These are phyloP conservation scores for Hesperia comma DNA, from an alignment of 2,888 invertebrate genomes.

Conservation along the genomic window DNA sequence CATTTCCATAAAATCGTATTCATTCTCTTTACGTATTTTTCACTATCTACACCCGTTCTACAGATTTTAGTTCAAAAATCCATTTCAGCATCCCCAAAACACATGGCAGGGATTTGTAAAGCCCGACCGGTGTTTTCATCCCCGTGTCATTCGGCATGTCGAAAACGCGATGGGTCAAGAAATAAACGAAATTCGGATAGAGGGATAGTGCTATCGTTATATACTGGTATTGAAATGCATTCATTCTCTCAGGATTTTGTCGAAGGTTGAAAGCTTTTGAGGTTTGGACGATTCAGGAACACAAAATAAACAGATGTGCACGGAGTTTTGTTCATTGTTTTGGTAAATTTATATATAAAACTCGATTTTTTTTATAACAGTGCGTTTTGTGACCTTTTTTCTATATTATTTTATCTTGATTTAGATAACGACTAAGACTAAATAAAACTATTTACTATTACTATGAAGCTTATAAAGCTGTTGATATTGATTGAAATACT, in stretches of 20 bases:
- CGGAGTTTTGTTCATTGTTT: too few species aligned
- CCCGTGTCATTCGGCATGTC: conserved; percentile 28
- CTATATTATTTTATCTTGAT: too few species aligned
- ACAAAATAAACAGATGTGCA: not conserved
- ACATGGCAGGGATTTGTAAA: conserved; percentile 24
- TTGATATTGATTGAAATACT: too few species aligned
- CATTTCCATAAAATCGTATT: not conserved
- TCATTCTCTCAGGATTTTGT: conserved; percentile 8
- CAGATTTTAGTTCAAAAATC: conserved; percentile 18
- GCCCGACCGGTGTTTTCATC: conserved; percentile 20
- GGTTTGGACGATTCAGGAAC: not conserved
- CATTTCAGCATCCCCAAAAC: conserved; percentile 18
- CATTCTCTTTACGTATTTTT: not conserved
- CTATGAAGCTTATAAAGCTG: too few species aligned
- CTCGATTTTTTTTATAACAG: too few species aligned
- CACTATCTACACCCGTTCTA: not conserved
- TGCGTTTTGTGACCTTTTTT: too few species aligned
- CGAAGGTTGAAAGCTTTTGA: conserved; percentile 3
- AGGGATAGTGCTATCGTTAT: conserved; percentile 14
- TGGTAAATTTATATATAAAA: too few species aligned
- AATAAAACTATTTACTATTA: too few species aligned
- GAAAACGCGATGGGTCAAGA: conserved; percentile 32
- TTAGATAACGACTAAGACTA: too few species aligned
- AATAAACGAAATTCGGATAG: conserved; percentile 20
- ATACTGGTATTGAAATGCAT: conserved; percentile 10